A percentile compares a stretch with the other conserved stretches of the same genome.
These are phyloP conservation scores for Hermetia illucens DNA, from an alignment of 1,140 invertebrate genomes.

Conservation along the genomic window DNA sequence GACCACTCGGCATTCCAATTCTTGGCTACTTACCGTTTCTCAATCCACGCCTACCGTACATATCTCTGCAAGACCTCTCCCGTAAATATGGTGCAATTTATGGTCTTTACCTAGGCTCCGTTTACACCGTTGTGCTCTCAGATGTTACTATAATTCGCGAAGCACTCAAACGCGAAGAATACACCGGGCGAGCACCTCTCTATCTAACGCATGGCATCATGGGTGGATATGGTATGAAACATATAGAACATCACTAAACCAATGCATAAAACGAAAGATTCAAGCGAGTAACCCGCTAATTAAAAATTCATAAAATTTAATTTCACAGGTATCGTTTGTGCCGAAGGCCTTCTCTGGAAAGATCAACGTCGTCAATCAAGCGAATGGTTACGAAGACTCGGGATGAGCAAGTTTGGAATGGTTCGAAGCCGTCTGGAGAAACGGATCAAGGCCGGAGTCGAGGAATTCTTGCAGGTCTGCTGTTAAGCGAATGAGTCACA, in stretches of 20 bases:
- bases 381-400: conserved; percentile 56
- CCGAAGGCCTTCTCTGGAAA: conserved; percentile 68
- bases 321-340: conserved; percentile 57
- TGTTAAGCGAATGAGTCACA: too few relatives aligned
- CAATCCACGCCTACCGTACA: conserved; percentile 47
- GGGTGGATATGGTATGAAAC: conserved; percentile 60
- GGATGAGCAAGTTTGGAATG: conserved; percentile 51
- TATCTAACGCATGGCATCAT: conserved; percentile 75
- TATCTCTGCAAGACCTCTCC: conserved; percentile 47
- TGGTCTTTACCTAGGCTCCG: conserved; percentile 51
- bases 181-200: conserved; percentile 59
- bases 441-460: conserved; percentile 45
- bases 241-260: conserved; percentile 22
- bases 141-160: conserved; percentile 54
- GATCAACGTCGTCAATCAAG: conserved; percentile 65
- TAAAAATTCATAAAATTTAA: background rate
- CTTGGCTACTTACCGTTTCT: conserved; percentile 65
- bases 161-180: conserved; percentile 50
- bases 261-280: conserved; percentile 19
- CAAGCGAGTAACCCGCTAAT: conserved; percentile 22
- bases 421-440: conserved; percentile 48
- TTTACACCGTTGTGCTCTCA: conserved; percentile 57
- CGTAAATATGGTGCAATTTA: conserved; percentile 56
- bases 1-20: conserved; percentile 60
- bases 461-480: conserved; percentile 44